Evolutionary conservation across 2,888 invertebrate genomes (phyloP).

Genomic region (Hydroisotoma schaefferi): DNA sequence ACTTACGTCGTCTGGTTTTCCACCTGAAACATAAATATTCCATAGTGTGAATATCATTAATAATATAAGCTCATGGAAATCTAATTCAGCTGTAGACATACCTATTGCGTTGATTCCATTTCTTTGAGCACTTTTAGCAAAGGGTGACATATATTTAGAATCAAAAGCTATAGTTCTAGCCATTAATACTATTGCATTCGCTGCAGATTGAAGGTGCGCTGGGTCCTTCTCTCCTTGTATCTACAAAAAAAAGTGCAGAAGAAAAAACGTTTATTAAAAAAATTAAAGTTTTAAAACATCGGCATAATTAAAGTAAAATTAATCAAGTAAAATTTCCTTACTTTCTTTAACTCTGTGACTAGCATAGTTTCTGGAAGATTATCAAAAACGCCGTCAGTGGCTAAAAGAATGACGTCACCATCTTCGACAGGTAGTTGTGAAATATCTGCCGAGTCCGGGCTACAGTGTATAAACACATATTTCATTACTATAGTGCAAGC

Average conservation of each 20-base stretch:
- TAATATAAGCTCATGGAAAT: too few species aligned
- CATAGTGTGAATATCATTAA: neutral
- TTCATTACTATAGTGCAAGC: too few species aligned
- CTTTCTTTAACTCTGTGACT: conserved; percentile 74
- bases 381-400: conserved; percentile 98
- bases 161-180: conserved; percentile 91
- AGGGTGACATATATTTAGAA: conserved; percentile 91
- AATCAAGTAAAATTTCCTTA: too few species aligned
- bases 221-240: conserved; percentile 57
- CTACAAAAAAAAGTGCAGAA: conserved; percentile 12
- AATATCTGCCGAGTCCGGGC: conserved; percentile 87
- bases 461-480: conserved; percentile 49
- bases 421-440: conserved; percentile 83
- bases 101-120: conserved; percentile 91
- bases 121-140: conserved; percentile 85
- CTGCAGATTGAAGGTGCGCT: conserved; percentile 77
- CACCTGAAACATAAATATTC: conserved; percentile 62
- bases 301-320: neutral
- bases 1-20: conserved; percentile 79
- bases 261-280: neutral
- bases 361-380: conserved; percentile 90
- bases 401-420: conserved; percentile 90
- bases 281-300: neutral
- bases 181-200: conserved; percentile 92
- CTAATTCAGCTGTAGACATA: conserved; percentile 53